Evolutionary conservation across 2,113 vertebrate genomes (phyloP).

Genomic region (Carollia perspicillata): DNA sequence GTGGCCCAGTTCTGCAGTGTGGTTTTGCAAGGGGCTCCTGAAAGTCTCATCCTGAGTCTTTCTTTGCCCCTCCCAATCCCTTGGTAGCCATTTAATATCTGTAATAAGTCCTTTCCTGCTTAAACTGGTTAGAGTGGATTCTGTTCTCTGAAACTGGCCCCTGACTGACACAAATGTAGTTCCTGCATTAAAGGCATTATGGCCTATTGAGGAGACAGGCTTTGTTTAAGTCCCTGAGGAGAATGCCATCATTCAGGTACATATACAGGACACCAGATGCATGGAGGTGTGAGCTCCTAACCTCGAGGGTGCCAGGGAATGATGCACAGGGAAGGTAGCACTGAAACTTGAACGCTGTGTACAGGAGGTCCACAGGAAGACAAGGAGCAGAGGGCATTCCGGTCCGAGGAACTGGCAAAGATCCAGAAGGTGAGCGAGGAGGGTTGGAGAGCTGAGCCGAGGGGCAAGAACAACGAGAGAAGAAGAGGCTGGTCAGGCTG

Average conservation of each 20-base stretch:
- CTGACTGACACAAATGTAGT: not conserved
- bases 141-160: not conserved
- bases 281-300: not conserved
- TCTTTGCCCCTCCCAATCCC: not conserved
- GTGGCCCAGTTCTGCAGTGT: not conserved
- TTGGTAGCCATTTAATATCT: not conserved
- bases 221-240: too few relatives aligned
- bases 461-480: not conserved
- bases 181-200: not conserved
- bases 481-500: not conserved
- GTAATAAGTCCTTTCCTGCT: constrained; percentile 15
- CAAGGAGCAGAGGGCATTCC: not conserved
- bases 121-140: not conserved
- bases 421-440: not conserved
- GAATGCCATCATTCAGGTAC: not conserved
- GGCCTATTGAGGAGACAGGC: not conserved
- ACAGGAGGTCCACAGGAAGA: not conserved
- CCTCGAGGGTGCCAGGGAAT: not conserved
- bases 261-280: not conserved
- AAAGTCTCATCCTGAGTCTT: not conserved
- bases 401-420: not conserved
- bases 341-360: not conserved
- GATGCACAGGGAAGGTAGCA: not conserved
- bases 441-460: not conserved
- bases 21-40: not conserved